Evolutionary conservation across 2,888 invertebrate species (phyloP), one percentile per base, ranked within the genome.

Genomic region (Tinea trinotella): DNA sequence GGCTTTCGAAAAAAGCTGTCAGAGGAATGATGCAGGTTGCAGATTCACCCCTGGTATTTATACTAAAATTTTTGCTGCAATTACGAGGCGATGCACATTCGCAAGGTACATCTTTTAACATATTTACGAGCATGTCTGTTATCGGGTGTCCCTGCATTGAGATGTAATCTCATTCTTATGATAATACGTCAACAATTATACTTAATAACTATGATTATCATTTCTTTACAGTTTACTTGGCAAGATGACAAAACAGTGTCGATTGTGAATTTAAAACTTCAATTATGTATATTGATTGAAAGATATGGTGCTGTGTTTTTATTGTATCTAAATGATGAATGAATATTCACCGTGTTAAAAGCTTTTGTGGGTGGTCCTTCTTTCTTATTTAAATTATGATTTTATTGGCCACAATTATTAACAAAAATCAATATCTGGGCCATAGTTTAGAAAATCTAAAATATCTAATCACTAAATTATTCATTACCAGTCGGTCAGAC

Each of bases 21-120:
- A 71, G 64, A 66, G 74, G 70, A 84, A 78, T 88, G 87, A 77
- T 84, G 78, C 76, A 73, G 68, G 68, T 40, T 48, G 67, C 62
- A 65, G 70, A 72, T 68, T 63, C 76, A 78, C 73, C 81, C 84
- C 67, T 66, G 59, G 74, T 86, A 85, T 85, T 79, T 86, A 85
- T 85, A 84, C 74, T 66, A 68, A 69, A 72, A 71, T 63, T 65
- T 73, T 79, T 70, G 69, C 65, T 59, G 76, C 79, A 80, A 77
- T 82, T 78, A 76, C 79, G 67, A 68, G 71, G 66, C 67, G 62
- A 64, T 64, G 65, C 69, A 67, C 67, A 67, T 77, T 69, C 68
- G 59, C 59, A 53, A 58, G 53, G 52, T 15, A 53, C 40, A 24
- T 19, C 20, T 54, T n/a, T n/a, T 17, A 54, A 54, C 36, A 48